Conservation (phyloP, 2,113 vertebrate genomes). For the Scalopus aquaticus region DNA sequence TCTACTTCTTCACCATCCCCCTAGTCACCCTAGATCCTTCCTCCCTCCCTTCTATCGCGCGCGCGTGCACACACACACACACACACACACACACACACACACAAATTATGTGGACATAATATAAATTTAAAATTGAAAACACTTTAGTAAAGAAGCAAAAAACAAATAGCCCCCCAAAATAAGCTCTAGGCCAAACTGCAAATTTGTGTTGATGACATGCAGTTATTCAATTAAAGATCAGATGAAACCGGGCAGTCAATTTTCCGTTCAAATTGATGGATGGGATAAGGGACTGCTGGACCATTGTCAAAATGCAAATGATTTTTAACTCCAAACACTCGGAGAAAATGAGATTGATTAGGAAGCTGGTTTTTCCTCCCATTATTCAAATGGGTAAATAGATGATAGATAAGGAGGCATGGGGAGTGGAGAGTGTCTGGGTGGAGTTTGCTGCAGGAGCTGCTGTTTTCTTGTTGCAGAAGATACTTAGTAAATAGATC, state of each 20-base stretch:
- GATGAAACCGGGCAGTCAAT: slow-evolving; percentile 7
- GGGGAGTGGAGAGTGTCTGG: not conserved
- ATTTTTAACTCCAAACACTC: slow-evolving; percentile 31
- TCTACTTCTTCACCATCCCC: not conserved
- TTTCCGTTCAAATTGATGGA: slow-evolving; percentile 29
- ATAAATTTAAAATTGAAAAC: not conserved
- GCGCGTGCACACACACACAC: not conserved
- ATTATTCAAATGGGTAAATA: slow-evolving; percentile 63
- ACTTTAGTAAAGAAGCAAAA: slow-evolving; percentile 37
- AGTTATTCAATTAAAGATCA: slow-evolving; percentile 67
- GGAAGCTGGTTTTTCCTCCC: slow-evolving; percentile 19
- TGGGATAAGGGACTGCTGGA: slow-evolving; percentile 23
- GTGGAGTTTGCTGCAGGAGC: not conserved
- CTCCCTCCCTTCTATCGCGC: not conserved
- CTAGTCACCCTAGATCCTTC: not conserved
- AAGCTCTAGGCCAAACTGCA: slow-evolving; percentile 12
- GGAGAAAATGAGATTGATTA: slow-evolving; percentile 61
- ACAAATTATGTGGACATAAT: not conserved
- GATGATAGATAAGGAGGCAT: slow-evolving; percentile 8
- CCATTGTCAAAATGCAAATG: slow-evolving; percentile 56
- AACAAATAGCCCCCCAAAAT: not conserved
- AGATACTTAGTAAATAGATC: not conserved
- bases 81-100: not conserved
- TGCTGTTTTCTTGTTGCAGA: not conserved
- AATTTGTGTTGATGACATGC: slow-evolving; percentile 49